A percentile compares a stretch with the other conserved stretches of the same genome.
These are phyloP conservation scores for Tautogolabrus adspersus DNA, from an alignment of 2,113 vertebrate genomes.

Conservation along the genomic window DNA sequence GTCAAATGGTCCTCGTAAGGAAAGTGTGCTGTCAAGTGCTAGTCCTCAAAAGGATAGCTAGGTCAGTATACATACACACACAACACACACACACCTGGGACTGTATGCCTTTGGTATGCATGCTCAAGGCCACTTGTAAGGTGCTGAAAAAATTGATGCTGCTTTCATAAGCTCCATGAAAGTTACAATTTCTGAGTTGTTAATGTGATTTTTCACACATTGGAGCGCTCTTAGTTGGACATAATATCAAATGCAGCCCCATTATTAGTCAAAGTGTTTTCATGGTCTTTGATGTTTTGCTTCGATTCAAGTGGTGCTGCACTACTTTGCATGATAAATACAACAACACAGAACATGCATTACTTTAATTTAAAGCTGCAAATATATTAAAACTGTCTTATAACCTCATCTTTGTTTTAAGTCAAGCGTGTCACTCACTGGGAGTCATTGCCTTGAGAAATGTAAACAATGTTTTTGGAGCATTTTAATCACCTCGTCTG, in stretches of 20 bases:
- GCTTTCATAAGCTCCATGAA: neutral
- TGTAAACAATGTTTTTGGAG: no score
- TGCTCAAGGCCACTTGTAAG: neutral
- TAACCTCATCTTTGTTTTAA: no score
- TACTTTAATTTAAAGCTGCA: neutral
- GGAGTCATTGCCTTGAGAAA: no score
- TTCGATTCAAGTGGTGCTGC: neutral
- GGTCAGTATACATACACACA: neutral
- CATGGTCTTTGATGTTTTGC: slow-evolving; percentile 13
- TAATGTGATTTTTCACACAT: slow-evolving; percentile 19
- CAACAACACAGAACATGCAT: neutral
- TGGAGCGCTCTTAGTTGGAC: neutral
- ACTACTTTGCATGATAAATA: slow-evolving; percentile 3
- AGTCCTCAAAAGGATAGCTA: neutral
- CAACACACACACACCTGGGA: neutral
- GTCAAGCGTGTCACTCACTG: no score
- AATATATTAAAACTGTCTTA: no score
- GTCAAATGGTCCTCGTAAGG: neutral
- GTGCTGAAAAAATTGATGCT: neutral
- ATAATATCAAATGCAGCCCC: neutral
- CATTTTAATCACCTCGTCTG: neutral
- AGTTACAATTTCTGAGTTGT: slow-evolving; percentile 2
- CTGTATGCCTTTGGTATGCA: accelerated
- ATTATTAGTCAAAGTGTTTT: slow-evolving; percentile 12
- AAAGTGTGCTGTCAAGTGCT: neutral